Evolutionary conservation across 2,797 vertebrate genomes (phyloP), one percentile per base, ranked within the genome.

Genomic region (Lacerta agilis): DNA sequence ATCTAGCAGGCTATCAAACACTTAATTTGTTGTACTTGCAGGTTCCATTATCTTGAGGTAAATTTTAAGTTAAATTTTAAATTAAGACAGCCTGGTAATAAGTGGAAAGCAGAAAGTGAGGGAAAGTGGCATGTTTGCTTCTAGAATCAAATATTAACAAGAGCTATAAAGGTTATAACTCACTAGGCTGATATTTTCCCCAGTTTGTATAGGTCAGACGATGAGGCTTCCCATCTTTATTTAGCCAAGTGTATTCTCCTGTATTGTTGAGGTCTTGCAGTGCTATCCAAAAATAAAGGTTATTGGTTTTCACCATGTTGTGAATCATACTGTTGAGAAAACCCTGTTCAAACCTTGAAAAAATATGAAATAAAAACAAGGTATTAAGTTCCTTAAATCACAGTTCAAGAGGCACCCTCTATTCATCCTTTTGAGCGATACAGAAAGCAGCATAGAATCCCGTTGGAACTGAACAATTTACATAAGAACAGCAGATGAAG

Each of bases 141-240:
- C 7, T 36, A 79, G 8, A 55, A 4, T 76, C 5, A 82, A 33
- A 45, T 23, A 77, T 58, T 3, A 58, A 83, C 41, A 49, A 76
- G 25, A 85, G n/a, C 36, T 72, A 29, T 1, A 15, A 86, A 20
- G 33, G 3, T 2, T 0, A 36, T 11, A 93, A 97, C 97, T 96
- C 93, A 99, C 98, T 96, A 93, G 99, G 99, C 88, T 99, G 98
- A 89, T 97, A 95, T 90, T 95, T 97, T 94, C 98, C 98, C 98
- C 99, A 99, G 97, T 99, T 97, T 76, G 98, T 97, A 96, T 97
- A 99, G 81, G 92, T 96, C 49, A 98, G 92, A 0, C 97, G 96
- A 79, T 1, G 87, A 11, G 93, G 86, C 23, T 91, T 95, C 88
- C 90, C 95, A 0, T 94, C 97, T 78, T 92, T 61, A 3, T 91